phyloP scores from a whole-genome alignment of 2,113 vertebrate genomes.

The Campylorhamphus procurvoides region DNA sequence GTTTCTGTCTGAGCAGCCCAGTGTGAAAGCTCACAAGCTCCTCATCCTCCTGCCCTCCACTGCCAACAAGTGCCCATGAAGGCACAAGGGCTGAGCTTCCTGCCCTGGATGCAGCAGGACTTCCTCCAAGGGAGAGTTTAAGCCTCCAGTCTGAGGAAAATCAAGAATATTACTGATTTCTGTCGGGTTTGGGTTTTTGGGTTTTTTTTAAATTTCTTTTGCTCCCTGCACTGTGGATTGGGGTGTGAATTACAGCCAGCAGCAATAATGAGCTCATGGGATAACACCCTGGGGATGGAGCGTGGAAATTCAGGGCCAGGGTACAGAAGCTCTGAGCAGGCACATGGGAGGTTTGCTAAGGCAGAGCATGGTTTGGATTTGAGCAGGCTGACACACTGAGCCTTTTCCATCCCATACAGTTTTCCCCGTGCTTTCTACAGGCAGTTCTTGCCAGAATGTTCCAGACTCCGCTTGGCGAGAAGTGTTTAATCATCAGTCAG shows the following conservation, averaged over 20 bases:
- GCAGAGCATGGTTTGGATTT: background rate
- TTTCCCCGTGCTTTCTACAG: background rate
- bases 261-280: background rate
- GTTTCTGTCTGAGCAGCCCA: background rate
- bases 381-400: background rate
- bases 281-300: background rate
- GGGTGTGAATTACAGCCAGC: background rate
- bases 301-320: background rate
- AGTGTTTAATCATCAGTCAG: conserved; percentile 1
- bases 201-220: background rate
- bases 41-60: background rate
- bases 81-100: background rate
- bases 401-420: background rate
- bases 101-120: background rate
- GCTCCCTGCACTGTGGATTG: background rate
- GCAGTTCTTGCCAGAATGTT: background rate
- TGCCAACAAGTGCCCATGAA: background rate
- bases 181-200: too few relatives aligned
- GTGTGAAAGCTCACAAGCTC: background rate
- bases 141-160: background rate
- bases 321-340: conserved; percentile 3
- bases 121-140: background rate
- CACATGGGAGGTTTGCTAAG: background rate
- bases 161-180: background rate
- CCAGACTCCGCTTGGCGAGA: background rate